Conservation (phyloP, 2,113 vertebrate genomes). For the Chunga burmeisteri region DNA sequence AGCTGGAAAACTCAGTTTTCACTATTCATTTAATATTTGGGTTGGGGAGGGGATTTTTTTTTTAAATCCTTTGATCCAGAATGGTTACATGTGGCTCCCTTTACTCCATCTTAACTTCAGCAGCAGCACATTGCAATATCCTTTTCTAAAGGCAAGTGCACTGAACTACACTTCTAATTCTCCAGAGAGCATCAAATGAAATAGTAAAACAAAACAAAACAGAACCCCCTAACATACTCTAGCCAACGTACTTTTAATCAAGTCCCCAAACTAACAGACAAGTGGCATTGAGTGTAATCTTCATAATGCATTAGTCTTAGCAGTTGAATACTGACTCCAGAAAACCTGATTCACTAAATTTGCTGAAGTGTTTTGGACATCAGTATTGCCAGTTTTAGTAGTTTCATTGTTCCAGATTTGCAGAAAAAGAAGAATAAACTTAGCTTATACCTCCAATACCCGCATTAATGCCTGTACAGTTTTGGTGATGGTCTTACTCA, state of each 20-base stretch:
- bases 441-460: not conserved
- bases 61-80: not conserved
- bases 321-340: not conserved
- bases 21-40: not conserved
- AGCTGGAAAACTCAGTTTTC: not conserved
- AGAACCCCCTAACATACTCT: not conserved
- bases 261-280: not conserved
- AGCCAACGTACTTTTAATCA: not conserved
- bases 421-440: not conserved
- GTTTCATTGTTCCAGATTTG: not conserved
- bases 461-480: not conserved
- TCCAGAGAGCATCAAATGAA: not conserved
- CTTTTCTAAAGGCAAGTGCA: not conserved
- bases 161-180: not conserved
- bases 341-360: not conserved
- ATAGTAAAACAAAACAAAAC: not conserved
- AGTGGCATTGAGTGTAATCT: not conserved
- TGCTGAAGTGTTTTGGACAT: not conserved
- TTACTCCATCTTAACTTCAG: not conserved
- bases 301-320: not conserved
- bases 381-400: not conserved
- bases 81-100: not conserved
- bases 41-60: not conserved
- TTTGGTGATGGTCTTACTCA: constrained; percentile 26
- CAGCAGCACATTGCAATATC: not conserved